Conservation (phyloP, 2,797 vertebrate species). For the Sternarchorhynchus goeldii region DNA sequence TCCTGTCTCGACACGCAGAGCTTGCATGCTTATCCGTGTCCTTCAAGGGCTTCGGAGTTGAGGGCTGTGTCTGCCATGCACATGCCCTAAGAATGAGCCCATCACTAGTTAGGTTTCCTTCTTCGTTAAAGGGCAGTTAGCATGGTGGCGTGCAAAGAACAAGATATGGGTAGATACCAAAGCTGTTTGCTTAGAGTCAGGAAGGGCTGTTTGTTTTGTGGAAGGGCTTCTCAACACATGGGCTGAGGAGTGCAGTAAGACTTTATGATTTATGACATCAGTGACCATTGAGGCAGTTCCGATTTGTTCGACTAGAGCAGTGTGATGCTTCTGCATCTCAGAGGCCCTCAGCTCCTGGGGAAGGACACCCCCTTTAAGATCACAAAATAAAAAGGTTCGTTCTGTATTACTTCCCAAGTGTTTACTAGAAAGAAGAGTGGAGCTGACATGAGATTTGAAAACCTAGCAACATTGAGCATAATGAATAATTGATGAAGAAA, state of each 20-base stretch:
- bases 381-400: slow-evolving; percentile 15
- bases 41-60: background rate
- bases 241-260: background rate
- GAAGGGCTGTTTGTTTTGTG: background rate
- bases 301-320: slow-evolving; percentile 9
- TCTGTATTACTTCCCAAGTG: slow-evolving; percentile 54
- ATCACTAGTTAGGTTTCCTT: background rate
- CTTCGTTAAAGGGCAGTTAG: slow-evolving; percentile 6
- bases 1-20: background rate
- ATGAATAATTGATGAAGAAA: slow-evolving; percentile 61
- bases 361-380: background rate
- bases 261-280: background rate
- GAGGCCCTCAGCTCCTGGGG: background rate
- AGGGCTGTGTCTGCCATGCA: background rate
- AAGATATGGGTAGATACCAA: background rate
- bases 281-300: background rate
- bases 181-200: background rate
- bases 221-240: background rate
- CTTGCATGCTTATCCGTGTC: background rate
- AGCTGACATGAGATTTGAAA: slow-evolving; percentile 62
- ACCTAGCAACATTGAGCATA: slow-evolving; percentile 40
- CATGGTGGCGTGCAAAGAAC: background rate
- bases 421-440: slow-evolving; percentile 51
- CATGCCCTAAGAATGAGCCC: background rate
- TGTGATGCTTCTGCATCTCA: slow-evolving; percentile 3